Evolutionary conservation across 2,113 vertebrate species (phyloP), one percentile per base, ranked within the genome.

Genomic region (Nematolebias whitei): DNA sequence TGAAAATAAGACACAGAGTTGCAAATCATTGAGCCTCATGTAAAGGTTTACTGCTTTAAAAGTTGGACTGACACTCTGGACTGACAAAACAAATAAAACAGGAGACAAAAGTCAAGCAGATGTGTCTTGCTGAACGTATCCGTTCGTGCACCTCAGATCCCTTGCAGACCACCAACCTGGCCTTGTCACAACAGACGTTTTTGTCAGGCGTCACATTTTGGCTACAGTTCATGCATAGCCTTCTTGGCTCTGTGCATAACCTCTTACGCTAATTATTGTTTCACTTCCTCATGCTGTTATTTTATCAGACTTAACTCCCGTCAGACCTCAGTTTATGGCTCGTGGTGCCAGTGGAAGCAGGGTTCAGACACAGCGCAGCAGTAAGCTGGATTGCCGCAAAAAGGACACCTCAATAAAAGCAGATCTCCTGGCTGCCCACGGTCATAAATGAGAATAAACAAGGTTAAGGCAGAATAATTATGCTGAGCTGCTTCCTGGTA

Each of bases 331-430:
- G 40, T 90, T 88, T 89, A 80, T 77, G 80, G 74, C 53, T 48
- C 22, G 4, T 66, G 71, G 79, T 86, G 85, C 85, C 87, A 85
- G 64, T 78, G 76, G 79, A 77, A 85, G 69, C 80, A 82, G 77
- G 70, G 84, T 68, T 82, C 74, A 68, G 74, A 77, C 67, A 50
- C 66, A 70, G 60, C 40, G 78, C 67, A 44, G 63, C 78, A 73
- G 77, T 87, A 84, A 82, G 87, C 79, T 76, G 77, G 83, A 82
- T 85, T 76, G 75, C 22, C 29, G 58, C 29, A 72, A 70, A 44
- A 70, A 72, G 39, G 55, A 65, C 66, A 82, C 81, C 82, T 87
- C 86, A 89, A 89, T 89, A 87, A 89, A 88, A 85, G 62, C 78
- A 85, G 72, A 79, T 83, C 84, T 87, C 65, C 71, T 88, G 78